Percentiles rank a stretch among this genome's conserved stretches.
Conservation (phyloP, 2,797 vertebrate species). For the Lacerta viridis region DNA sequence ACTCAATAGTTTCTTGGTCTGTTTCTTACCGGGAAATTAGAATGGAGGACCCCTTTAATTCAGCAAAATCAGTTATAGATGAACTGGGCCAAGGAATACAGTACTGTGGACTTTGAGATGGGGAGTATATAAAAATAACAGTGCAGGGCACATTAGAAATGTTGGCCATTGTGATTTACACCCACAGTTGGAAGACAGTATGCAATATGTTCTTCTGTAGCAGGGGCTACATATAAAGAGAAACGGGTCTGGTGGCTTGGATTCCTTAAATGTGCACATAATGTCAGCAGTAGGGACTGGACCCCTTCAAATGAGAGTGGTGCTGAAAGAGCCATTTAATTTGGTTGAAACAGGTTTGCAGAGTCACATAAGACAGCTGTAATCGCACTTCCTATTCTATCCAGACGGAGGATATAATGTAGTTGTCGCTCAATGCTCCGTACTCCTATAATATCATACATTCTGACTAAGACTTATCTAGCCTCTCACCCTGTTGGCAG, state of each 20-base stretch:
- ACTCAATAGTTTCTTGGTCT: background rate
- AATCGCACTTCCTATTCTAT: background rate
- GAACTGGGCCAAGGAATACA: background rate
- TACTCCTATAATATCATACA: background rate
- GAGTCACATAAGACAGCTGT: background rate
- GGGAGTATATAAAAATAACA: background rate
- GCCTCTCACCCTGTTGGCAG: too few relatives aligned
- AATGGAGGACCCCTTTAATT: background rate
- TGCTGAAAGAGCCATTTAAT: background rate
- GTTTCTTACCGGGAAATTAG: background rate
- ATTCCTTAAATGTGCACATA: background rate
- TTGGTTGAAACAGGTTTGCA: background rate
- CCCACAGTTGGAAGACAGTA: background rate
- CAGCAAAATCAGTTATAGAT: background rate
- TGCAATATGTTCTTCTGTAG: background rate
- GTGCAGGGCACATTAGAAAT: background rate
- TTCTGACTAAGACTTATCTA: background rate
- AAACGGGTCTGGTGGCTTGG: background rate
- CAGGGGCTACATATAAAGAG: background rate
- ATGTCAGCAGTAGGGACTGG: background rate
- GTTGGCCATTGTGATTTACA: background rate
- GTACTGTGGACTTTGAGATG: background rate
- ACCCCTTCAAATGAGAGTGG: background rate
- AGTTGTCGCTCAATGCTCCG: background rate
- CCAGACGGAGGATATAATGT: background rate